Percentiles rank a stretch among this genome's conserved stretches.
Conservation (phyloP, 1,140 invertebrate genomes). For the Brachionus asplanchnoidis region DNA sequence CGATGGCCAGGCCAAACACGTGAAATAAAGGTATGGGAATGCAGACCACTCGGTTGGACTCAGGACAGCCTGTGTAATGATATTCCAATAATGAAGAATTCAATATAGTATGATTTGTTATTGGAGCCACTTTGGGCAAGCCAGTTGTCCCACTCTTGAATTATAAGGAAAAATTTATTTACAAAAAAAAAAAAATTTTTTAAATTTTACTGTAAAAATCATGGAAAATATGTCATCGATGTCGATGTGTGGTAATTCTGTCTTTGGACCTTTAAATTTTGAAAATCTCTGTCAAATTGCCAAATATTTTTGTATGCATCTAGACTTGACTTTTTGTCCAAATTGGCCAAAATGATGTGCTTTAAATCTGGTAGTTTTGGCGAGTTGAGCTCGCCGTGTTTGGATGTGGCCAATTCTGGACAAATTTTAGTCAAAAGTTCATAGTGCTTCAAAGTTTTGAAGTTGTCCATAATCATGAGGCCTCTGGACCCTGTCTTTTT, state of each 20-base stretch:
- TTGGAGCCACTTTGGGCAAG: constrained; percentile 73
- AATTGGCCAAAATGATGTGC: constrained; percentile 3
- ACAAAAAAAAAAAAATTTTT: background rate
- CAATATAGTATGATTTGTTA: constrained; percentile 74
- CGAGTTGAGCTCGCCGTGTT: constrained; percentile 9
- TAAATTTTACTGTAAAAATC: constrained; percentile 27
- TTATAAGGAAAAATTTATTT: background rate
- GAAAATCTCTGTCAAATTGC: background rate
- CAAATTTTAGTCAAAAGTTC: background rate
- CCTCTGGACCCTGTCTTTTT: constrained; percentile 6
- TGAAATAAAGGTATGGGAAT: constrained; percentile 66
- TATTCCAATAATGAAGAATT: constrained; percentile 75
- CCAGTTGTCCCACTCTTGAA: constrained; percentile 59
- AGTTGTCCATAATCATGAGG: background rate
- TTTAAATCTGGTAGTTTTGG: background rate
- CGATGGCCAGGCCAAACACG: constrained; percentile 53
- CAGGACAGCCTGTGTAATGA: constrained; percentile 61
- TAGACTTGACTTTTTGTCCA: background rate
- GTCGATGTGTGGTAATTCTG: background rate
- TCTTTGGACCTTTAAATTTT: background rate
- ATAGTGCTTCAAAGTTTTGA: constrained; percentile 26
- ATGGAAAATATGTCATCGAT: constrained; percentile 13
- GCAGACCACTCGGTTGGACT: constrained; percentile 62
- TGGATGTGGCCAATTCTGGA: background rate
- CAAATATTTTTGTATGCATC: background rate